These are phyloP conservation scores for Penaeus japonicus DNA, from an alignment of 1,140 invertebrate genomes.

Conservation along the genomic window DNA sequence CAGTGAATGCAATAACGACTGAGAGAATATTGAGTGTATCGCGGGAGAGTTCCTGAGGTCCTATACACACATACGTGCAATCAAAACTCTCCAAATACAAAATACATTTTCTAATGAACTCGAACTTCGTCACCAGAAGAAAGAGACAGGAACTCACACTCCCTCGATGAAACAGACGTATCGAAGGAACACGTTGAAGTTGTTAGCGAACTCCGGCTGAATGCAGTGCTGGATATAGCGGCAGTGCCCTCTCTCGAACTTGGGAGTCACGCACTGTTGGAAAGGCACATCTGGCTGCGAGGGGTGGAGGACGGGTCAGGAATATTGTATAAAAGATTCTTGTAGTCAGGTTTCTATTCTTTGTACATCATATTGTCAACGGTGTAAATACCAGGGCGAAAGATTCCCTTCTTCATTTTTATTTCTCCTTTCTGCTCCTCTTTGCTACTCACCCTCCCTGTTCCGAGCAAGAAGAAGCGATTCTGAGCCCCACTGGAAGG, in stretches of 20 bases:
- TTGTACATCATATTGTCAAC: too few relatives aligned
- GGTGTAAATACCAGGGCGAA: too few relatives aligned
- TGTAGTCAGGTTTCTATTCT: neutral
- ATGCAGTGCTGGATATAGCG: constrained; percentile 54
- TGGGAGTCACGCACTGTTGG: constrained; percentile 43
- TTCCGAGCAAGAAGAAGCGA: constrained; percentile 35
- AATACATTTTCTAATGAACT: too few relatives aligned
- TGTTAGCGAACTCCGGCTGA: constrained; percentile 40
- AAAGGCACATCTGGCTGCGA: constrained; percentile 44
- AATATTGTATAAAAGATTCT: neutral
- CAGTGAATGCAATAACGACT: too few relatives aligned
- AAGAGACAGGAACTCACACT: constrained; percentile 16
- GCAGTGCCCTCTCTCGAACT: constrained; percentile 36
- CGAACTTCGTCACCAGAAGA: neutral
- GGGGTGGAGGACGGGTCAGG: neutral
- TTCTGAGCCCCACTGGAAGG: constrained; percentile 1
- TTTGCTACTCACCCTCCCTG: neutral
- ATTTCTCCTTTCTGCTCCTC: neutral
- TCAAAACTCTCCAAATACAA: too few relatives aligned
- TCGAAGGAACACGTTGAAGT: constrained; percentile 45
- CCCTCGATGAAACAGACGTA: constrained; percentile 56
- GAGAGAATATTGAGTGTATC: too few relatives aligned
- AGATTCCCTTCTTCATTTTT: neutral
- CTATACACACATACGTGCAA: too few relatives aligned
- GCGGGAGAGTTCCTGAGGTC: too few relatives aligned